Evolutionary conservation across 1,140 invertebrate genomes (phyloP), one percentile per base, ranked within the genome.

Genomic region (Coelopa frigida): DNA sequence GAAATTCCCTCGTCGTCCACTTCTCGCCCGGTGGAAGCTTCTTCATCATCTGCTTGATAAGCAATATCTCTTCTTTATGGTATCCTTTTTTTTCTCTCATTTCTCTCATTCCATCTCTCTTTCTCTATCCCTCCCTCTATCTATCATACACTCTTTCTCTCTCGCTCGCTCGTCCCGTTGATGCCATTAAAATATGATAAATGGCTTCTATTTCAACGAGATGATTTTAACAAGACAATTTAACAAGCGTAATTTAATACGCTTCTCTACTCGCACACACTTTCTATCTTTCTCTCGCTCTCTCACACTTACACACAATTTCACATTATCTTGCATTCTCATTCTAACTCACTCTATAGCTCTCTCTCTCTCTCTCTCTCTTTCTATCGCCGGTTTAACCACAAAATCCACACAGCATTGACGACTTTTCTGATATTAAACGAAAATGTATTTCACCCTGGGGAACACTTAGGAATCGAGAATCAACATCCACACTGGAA

Each of bases 181-280:
- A 61, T 61, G 62, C 61, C 55, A 63, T 63, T 63, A 63, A 63
- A 63, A 63, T 63, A 63, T 63, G 61, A 63, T 63, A 63, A 63
- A 63, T 61, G 63, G 58, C 56, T 56, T 64, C 61, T 62, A 64
- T 63, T 63, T 62, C 59, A 54, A 54, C 52, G 56, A 64, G 61
- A 64, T 59, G 61, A 64, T 64, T 63, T 62, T 63, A 63, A 63
- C 61, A 63, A 63, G 61, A 63, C 61, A 63, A 63, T 63, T 63
- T 63, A 63, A 64, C 61, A 64, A 63, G 61, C 61, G 61, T 63
- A 63, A 63, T 63, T 63, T 63, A 63, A 63, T 63, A 63, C n/a
- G n/a, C n/a, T n/a, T n/a, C n/a, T n/a, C n/a, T n/a, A n/a, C n/a
- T n/a, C n/a, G n/a, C n/a, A n/a, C n/a, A n/a, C n/a, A n/a, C n/a